These are phyloP conservation scores for Diarsia dahlii DNA, from an alignment of 2,888 invertebrate genomes.

Conservation along the genomic window DNA sequence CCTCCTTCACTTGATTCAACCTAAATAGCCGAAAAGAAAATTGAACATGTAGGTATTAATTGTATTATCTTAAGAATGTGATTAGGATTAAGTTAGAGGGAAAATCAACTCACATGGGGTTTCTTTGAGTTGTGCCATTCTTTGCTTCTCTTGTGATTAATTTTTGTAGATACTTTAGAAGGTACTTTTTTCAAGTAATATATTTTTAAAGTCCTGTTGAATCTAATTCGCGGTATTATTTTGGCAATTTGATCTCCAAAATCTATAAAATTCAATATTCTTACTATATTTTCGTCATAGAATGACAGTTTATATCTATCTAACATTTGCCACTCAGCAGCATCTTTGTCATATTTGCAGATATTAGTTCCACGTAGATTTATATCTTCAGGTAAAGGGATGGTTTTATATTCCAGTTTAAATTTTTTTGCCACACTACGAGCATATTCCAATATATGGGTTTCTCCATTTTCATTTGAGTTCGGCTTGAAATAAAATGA, in stretches of 20 bases:
- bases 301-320: constrained; percentile 89
- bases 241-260: constrained; percentile 94
- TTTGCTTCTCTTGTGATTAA: constrained; percentile 83
- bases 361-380: constrained; percentile 93
- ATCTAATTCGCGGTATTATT: constrained; percentile 92
- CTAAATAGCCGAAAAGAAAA: constrained; percentile 57
- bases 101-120: constrained; percentile 77
- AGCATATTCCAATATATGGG: constrained; percentile 79
- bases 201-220: constrained; percentile 89
- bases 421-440: constrained; percentile 85
- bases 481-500: constrained; percentile 91
- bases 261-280: constrained; percentile 94
- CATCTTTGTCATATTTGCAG: constrained; percentile 92
- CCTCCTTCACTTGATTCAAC: constrained; percentile 85
- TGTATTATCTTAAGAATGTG: not conserved
- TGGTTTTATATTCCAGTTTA: constrained; percentile 91
- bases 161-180: constrained; percentile 80
- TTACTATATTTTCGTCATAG: constrained; percentile 93
- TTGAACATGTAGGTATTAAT: not conserved
- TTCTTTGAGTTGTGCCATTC: constrained; percentile 88
- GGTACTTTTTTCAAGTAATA: constrained; percentile 84
- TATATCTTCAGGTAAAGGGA: constrained; percentile 94
- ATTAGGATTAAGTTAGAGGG: not conserved
- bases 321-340: constrained; percentile 93
- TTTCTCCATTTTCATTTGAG: constrained; percentile 67